These are phyloP conservation scores for Tricholauxania praeusta DNA, from an alignment of 2,888 invertebrate species.

Conservation along the genomic window DNA sequence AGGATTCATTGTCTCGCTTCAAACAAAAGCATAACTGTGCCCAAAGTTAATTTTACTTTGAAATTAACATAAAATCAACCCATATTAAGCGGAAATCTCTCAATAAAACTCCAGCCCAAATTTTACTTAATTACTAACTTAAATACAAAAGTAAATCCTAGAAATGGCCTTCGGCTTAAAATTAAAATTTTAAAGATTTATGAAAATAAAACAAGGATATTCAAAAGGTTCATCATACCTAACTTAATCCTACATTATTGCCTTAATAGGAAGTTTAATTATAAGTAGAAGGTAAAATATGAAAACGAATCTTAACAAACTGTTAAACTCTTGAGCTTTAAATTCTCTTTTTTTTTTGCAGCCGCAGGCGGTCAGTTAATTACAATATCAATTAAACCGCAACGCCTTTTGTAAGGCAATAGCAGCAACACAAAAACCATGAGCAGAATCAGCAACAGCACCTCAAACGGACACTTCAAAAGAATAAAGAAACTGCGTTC, in stretches of 20 bases:
- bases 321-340: neutral
- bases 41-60: too few species aligned
- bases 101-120: too few species aligned
- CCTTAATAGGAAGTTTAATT: constrained; percentile 16
- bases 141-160: neutral
- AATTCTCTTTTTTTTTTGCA: neutral
- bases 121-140: constrained; percentile 20
- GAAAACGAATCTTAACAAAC: neutral
- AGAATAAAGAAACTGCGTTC: too few species aligned
- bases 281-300: neutral
- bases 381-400: constrained; percentile 28
- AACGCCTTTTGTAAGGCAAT: constrained; percentile 5
- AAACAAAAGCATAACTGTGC: too few species aligned
- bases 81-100: too few species aligned
- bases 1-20: too few species aligned
- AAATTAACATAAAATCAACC: too few species aligned
- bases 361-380: constrained; percentile 33
- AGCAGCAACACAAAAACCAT: neutral
- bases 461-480: constrained; percentile 14
- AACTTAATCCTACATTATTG: constrained; percentile 14
- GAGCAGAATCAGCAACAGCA: too few species aligned
- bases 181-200: constrained; percentile 15
- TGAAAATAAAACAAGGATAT: neutral
- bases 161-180: constrained; percentile 2
- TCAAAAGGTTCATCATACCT: neutral